phyloP scores from a whole-genome alignment of 1,140 invertebrate species.

The Trissolcus basalis region DNA sequence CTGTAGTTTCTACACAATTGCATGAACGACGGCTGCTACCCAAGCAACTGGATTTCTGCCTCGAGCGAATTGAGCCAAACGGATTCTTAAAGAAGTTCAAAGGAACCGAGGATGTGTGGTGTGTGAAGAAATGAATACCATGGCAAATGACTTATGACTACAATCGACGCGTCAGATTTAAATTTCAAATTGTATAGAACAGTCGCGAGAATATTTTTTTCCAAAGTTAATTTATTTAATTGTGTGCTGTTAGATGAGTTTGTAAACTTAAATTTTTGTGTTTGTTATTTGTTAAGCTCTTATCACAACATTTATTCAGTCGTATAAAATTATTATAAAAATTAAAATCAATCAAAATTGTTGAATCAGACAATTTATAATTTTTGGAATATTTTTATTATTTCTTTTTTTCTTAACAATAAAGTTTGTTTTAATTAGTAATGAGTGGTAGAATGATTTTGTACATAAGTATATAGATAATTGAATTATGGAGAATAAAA shows the following conservation, averaged over 20 bases:
- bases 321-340: too few species aligned
- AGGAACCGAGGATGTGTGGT: slow-evolving; percentile 3
- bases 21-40: slow-evolving; percentile 1
- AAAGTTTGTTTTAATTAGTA: too few species aligned
- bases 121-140: slow-evolving; percentile 2
- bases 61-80: not conserved
- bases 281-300: too few species aligned
- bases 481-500: too few species aligned
- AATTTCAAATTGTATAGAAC: not conserved
- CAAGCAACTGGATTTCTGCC: slow-evolving; percentile 1
- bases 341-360: too few species aligned
- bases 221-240: not conserved
- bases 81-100: slow-evolving; percentile 1
- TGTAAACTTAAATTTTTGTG: too few species aligned
- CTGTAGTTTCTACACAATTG: not conserved
- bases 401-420: too few species aligned
- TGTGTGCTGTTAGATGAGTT: not conserved
- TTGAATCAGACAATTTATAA: too few species aligned
- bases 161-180: slow-evolving; percentile 3
- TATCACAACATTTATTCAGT: too few species aligned
- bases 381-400: too few species aligned
- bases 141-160: slow-evolving; percentile 3
- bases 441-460: too few species aligned
- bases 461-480: too few species aligned
- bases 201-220: not conserved